Evolutionary conservation across 1,140 invertebrate genomes (phyloP).

Genomic region (Meloidogyne hapla): DNA sequence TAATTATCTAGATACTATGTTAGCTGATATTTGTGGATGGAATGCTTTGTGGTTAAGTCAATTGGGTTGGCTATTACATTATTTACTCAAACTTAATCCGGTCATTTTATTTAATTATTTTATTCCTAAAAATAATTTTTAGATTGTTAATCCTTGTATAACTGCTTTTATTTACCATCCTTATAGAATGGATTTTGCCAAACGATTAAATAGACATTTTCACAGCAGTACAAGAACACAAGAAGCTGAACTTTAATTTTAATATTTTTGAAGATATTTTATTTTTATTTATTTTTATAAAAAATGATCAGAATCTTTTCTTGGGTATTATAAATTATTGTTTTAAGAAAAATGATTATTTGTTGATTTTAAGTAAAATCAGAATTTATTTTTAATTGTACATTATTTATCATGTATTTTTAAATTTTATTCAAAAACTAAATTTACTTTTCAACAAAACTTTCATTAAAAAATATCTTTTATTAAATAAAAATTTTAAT

Average conservation of each 20-base stretch:
- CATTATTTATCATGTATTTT: too few species aligned
- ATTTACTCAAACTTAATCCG: constrained; percentile 19
- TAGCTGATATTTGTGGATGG: constrained; percentile 11
- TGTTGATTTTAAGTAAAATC: too few species aligned
- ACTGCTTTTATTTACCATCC: constrained; percentile 29
- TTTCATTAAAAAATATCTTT: too few species aligned
- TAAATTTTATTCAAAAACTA: too few species aligned
- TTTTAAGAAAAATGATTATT: too few species aligned
- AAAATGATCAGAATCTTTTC: too few species aligned
- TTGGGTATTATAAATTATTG: too few species aligned
- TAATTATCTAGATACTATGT: constrained; percentile 9
- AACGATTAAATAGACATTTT: constrained; percentile 14
- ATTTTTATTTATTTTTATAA: too few species aligned
- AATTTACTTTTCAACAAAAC: too few species aligned
- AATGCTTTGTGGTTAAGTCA: constrained; percentile 7
- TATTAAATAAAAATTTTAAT: too few species aligned
- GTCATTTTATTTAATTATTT: not conserved
- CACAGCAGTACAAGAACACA: constrained; percentile 14
- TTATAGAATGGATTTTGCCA: constrained; percentile 22
- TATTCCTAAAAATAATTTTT: not conserved
- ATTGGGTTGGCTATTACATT: constrained; percentile 20
- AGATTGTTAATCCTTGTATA: constrained; percentile 25
- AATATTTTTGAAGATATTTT: too few species aligned
- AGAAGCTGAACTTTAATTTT: not conserved
- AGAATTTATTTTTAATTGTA: too few species aligned